A percentile compares a stretch with the other conserved stretches of the same genome.
These are phyloP conservation scores for Crematogaster levior DNA, from an alignment of 2,888 invertebrate genomes.

Conservation along the genomic window DNA sequence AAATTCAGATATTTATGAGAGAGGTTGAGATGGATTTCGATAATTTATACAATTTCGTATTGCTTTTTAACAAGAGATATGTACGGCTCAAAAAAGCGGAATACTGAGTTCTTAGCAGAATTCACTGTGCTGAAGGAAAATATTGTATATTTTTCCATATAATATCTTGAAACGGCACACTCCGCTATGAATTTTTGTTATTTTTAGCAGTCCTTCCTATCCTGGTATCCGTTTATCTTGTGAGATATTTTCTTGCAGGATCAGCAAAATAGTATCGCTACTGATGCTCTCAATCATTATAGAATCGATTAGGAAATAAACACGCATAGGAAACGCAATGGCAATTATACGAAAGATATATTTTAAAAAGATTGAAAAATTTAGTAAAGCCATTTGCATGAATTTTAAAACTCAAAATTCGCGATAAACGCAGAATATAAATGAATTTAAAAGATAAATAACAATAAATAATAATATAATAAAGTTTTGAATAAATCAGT, in stretches of 20 bases:
- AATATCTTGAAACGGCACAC: slow-evolving; percentile 36
- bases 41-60: slow-evolving; percentile 21
- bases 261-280: slow-evolving; percentile 6
- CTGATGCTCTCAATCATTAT: slow-evolving; percentile 1
- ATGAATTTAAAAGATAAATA: slow-evolving; percentile 13
- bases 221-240: slow-evolving; percentile 18
- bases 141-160: slow-evolving; percentile 52
- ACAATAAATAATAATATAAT: background rate
- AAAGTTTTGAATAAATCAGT: background rate
- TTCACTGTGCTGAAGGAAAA: slow-evolving; percentile 13
- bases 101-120: slow-evolving; percentile 42
- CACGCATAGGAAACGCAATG: background rate
- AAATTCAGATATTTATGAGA: slow-evolving; percentile 23
- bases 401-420: background rate
- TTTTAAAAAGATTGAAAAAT: background rate
- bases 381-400: background rate
- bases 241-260: slow-evolving; percentile 15
- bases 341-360: background rate
- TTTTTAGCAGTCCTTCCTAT: slow-evolving; percentile 24
- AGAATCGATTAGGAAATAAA: slow-evolving; percentile 6
- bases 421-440: background rate
- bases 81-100: background rate
- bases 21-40: background rate
- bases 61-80: background rate
- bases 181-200: slow-evolving; percentile 42